A percentile compares a stretch with the other conserved stretches of the same genome.
These are phyloP conservation scores for Macrobrachium rosenbergii DNA, from an alignment of 1,140 invertebrate species.

Conservation along the genomic window DNA sequence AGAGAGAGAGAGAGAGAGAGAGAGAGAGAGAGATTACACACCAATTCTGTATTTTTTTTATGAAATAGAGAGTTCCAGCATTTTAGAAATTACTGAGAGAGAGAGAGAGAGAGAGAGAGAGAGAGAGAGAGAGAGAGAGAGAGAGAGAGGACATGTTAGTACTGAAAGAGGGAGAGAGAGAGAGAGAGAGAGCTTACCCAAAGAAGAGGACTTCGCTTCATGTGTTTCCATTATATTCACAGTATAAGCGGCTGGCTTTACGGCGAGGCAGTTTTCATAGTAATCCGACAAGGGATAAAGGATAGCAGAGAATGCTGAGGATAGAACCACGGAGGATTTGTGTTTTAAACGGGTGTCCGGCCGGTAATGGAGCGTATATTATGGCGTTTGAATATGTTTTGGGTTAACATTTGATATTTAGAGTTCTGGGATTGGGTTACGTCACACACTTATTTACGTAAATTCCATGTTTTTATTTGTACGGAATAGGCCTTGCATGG, in stretches of 20 bases:
- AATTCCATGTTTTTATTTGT: too few relatives aligned
- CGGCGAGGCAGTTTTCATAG: background rate
- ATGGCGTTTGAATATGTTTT: background rate
- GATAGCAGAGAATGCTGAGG: background rate
- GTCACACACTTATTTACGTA: too few relatives aligned
- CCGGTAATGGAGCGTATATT: background rate
- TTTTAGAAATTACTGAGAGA: too few relatives aligned
- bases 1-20: too few relatives aligned
- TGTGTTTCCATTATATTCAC: background rate
- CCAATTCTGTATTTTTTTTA: too few relatives aligned
- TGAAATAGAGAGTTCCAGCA: too few relatives aligned
- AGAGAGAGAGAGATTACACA: too few relatives aligned
- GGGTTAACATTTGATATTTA: too few relatives aligned
- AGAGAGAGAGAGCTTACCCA: background rate
- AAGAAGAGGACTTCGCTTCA: too few relatives aligned
- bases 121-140: constrained; percentile 45
- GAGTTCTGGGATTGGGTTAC: too few relatives aligned
- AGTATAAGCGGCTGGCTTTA: background rate
- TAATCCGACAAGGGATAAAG: background rate
- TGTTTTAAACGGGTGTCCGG: background rate
- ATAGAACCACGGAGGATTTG: background rate
- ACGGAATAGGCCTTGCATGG: background rate
- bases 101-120: background rate
- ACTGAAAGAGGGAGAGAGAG: too few relatives aligned
- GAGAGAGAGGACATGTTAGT: too few relatives aligned